These are phyloP conservation scores for Xanthia togata DNA, from an alignment of 2,888 invertebrate genomes.

Conservation along the genomic window DNA sequence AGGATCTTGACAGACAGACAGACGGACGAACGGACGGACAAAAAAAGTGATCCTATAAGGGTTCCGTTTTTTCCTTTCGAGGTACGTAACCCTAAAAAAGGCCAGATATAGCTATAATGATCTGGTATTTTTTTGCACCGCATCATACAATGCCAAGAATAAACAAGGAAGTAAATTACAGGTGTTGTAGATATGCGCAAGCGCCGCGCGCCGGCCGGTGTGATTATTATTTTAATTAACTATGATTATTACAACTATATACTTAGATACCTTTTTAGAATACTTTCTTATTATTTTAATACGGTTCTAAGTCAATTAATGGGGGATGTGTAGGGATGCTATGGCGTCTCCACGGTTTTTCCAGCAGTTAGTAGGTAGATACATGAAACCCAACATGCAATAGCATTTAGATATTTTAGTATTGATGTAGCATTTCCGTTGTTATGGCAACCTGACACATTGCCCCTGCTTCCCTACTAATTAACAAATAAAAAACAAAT, in stretches of 20 bases:
- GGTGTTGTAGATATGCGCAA: constrained; percentile 29
- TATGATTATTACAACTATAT: constrained; percentile 4
- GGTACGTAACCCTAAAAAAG: too few species aligned
- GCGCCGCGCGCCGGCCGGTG: constrained; percentile 16
- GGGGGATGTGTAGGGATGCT: neutral
- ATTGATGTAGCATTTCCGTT: neutral
- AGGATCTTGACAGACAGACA: too few species aligned
- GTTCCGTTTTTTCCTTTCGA: too few species aligned
- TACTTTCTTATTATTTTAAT: neutral
- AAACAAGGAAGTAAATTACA: constrained; percentile 27
- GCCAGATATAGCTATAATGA: neutral
- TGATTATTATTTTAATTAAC: constrained; percentile 30
- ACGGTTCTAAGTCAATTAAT: neutral
- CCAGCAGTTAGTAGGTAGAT: neutral
- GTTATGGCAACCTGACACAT: too few species aligned
- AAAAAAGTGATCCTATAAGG: too few species aligned
- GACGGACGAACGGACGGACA: too few species aligned
- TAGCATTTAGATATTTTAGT: neutral
- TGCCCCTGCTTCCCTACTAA: neutral
- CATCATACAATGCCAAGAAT: constrained; percentile 15
- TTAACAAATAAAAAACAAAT: too few species aligned
- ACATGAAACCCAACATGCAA: neutral
- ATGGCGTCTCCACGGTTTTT: neutral
- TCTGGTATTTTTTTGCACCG: constrained; percentile 38
- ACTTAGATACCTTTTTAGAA: neutral